Base-by-base conservation (phyloP, 2,797 vertebrate species). In the Halcyon badia region DNA sequence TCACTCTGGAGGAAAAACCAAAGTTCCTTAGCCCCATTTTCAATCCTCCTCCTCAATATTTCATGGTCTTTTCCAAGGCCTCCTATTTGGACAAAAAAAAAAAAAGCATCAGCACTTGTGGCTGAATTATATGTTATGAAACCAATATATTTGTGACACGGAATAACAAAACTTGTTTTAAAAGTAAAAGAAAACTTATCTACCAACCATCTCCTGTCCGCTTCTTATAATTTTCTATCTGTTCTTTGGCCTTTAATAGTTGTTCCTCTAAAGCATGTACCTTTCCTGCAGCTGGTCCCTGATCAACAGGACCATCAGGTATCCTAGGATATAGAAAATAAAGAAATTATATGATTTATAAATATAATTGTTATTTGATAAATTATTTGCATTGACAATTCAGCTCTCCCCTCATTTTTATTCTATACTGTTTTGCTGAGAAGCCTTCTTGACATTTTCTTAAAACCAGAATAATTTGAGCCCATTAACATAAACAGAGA, bases 1-100 rank as follows among this genome's bases (percentile, higher is more conserved):
- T 99, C 99, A 85, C 99, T 99, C 97, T 99, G 99, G 81, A 99
- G 98, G 89, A 99, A 99, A 98, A 99, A 99, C 99, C 99, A 99
- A 96, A 99, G 99, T 96, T 99, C 99, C 97, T 99, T 99, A 71
- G 99, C 99, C 39, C 99, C 99, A 65, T 99, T 99, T 98, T 99
- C 99, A 97, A 99, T 99, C 78, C 98, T 99, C 90, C 99, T 98
- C 57, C 99, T 98, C 96, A 99, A 93, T 92, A 99, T 98, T 98
- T 99, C 99, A 97, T 99, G 99, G 95, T 99, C 99, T 96, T 99
- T 99, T 78, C 99, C 99, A 4, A 99, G 98, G 91, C 99, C 97
- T 91, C 92, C 79, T 91, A 91, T 91, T 87, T 16, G 4, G n/a
- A 54, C 51, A 33, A 26, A 60, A 52, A 19, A 15, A 31, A 92